Evolutionary conservation across 2,113 vertebrate species (phyloP), one percentile per base, ranked within the genome.

Genomic region (Tichodroma muraria): DNA sequence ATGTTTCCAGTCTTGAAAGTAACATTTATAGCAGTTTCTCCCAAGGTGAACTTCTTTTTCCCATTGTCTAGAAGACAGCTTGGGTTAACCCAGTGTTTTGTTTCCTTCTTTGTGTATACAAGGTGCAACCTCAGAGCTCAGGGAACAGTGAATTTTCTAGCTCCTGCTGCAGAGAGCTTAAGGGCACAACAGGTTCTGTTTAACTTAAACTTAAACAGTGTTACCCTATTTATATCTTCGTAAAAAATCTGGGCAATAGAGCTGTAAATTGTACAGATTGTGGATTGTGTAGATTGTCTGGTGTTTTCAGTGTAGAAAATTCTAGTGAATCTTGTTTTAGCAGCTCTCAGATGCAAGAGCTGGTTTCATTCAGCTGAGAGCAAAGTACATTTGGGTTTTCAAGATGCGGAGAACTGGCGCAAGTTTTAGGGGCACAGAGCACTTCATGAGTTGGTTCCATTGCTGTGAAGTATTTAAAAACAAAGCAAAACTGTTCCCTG

Each of bases 221-320:
- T 70, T 78, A 76, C 45, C 63, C 64, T 94, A 80, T 95, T 85
- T 97, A 75, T 94, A 78, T 72, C 7, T 93, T 35, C 44, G 42
- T 53, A 52, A 84, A 79, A 86, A 82, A 52, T 27, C 78, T 83
- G 47, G 42, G 63, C 70, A 85, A 45, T 76, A 69, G 77, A 93
- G 59, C 77, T 80, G 89, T 64, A 90, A 94, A 85, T 90, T 72
- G 72, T 84, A 69, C 65, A 75, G 93, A 84, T 66, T 93, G 94
- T 80, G 65, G 49, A 76, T 80, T 93, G 82, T 88, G 76, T 73
- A 37, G 68, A 82, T 93, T 80, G 53, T 80, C 65, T 90, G 83
- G 61, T 95, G 79, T 93, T 92, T 85, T 88, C 83, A 79, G 45
- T 72, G 88, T 72, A 84, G 89, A 92, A 80, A 49, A 90, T 92